Evolutionary conservation across 2,888 invertebrate species (phyloP).

Genomic region (Scaptomyza cyrtandrae): DNA sequence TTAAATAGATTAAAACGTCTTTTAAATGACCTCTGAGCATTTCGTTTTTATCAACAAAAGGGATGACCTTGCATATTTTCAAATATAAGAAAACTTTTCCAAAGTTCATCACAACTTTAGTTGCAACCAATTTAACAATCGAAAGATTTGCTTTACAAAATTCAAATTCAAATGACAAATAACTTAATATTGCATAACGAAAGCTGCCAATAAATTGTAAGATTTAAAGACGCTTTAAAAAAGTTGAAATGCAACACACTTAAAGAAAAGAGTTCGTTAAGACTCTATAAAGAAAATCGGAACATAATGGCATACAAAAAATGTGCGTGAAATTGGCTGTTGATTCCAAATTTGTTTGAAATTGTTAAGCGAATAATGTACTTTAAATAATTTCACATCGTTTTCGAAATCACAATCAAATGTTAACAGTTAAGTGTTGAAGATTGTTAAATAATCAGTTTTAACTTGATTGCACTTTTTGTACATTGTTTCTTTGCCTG

Average conservation of each 20-base stretch:
- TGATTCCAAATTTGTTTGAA: not conserved
- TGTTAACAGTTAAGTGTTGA: not conserved
- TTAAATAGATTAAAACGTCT: too few species aligned
- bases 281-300: not conserved
- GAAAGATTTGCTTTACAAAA: not conserved
- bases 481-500: too few species aligned
- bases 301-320: not conserved
- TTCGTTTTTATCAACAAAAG: too few species aligned
- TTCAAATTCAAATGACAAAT: not conserved
- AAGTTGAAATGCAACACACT: not conserved
- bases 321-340: not conserved
- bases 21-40: too few species aligned
- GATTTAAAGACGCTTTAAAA: conserved; percentile 6
- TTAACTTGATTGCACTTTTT: not conserved
- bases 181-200: not conserved
- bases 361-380: not conserved
- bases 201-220: not conserved
- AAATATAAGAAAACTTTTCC: not conserved
- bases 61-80: too few species aligned
- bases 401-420: too few species aligned
- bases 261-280: not conserved
- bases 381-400: not conserved
- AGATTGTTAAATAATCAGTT: not conserved
- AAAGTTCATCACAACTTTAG: not conserved
- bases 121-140: not conserved